Percentiles rank a stretch among this genome's conserved stretches.
Evolutionary conservation across 1,140 invertebrate genomes (phyloP).

Genomic region (Acyrthosiphon pisum): DNA sequence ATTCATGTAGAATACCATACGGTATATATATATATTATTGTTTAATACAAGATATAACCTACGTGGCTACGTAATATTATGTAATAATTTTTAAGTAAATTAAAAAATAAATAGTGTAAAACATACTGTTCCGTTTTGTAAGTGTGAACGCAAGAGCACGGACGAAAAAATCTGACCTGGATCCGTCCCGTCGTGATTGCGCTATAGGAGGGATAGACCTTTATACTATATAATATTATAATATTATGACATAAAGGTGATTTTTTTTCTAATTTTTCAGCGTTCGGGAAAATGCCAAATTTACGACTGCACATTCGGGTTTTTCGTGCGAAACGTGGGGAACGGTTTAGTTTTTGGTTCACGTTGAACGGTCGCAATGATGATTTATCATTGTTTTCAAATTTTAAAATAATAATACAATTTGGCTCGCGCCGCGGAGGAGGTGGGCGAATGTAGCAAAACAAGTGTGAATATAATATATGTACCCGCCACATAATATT

Average conservation of each 20-base stretch:
- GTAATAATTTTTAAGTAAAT: background rate
- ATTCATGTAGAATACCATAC: background rate
- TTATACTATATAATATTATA: no score
- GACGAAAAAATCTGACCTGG: background rate
- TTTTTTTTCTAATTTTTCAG: background rate
- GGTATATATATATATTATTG: no score
- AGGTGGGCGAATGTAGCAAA: background rate
- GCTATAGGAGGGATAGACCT: background rate
- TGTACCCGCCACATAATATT: background rate
- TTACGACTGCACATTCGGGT: background rate
- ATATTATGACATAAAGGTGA: background rate
- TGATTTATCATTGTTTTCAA: background rate
- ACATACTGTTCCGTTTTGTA: background rate
- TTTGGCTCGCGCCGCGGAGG: background rate
- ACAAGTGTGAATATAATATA: background rate
- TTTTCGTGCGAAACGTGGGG: background rate
- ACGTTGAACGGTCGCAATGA: background rate
- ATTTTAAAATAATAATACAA: background rate
- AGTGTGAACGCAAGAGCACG: background rate
- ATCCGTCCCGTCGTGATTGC: background rate
- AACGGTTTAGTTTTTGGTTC: background rate
- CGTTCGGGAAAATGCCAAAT: background rate
- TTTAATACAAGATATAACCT: background rate
- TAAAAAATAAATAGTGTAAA: background rate
- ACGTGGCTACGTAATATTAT: background rate